Evolutionary conservation across 2,888 invertebrate species (phyloP), one percentile per base, ranked within the genome.

Genomic region (Abrostola tripartita): DNA sequence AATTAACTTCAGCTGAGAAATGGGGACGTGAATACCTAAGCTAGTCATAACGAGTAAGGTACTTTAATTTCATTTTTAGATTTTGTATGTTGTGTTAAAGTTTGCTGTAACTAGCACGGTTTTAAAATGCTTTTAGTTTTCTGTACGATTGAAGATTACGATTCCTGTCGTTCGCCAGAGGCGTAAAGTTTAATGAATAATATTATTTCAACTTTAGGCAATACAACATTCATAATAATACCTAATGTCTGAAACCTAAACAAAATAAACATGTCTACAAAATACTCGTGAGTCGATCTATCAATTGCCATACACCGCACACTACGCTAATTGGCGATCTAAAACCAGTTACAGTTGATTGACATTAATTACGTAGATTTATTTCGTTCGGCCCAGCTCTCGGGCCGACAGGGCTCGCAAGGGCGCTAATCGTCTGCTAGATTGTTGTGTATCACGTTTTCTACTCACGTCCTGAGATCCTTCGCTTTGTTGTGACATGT

Each of bases 1-100:
- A 89, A 89, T 88, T 88, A 89, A 83, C 82, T 79, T 75, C 73
- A 59, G 61, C 77, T 69, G 66, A 79, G 81, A 79, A 85, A 86
- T 83, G 82, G 76, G 81, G 78, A 85, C 78, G 74, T 58, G 78
- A 84, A 82, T 81, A 82, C 78, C 78, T 75, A 76, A 73, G 79
- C 53, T 65, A 61, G 74, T 73, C 68, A 76, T 76, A 80, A 69
- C 50, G 73, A 60, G 55, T 68, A 49, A 68, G 62, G 56, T 79
- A 77, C 77, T 60, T 72, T 72, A 72, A 72, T 71, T 78, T 63
- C 40, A 51, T 64, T 67, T 66, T 53, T 41, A 11, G n/a, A n/a
- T n/a, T n/a, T n/a, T n/a, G n/a, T n/a, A n/a, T n/a, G n/a, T n/a
- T 42, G 40, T 51, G 40, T 51, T 14, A 41, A 8, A 35, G 37